phyloP scores from a whole-genome alignment of 1,140 invertebrate species.

The Ridgeia piscesae region DNA sequence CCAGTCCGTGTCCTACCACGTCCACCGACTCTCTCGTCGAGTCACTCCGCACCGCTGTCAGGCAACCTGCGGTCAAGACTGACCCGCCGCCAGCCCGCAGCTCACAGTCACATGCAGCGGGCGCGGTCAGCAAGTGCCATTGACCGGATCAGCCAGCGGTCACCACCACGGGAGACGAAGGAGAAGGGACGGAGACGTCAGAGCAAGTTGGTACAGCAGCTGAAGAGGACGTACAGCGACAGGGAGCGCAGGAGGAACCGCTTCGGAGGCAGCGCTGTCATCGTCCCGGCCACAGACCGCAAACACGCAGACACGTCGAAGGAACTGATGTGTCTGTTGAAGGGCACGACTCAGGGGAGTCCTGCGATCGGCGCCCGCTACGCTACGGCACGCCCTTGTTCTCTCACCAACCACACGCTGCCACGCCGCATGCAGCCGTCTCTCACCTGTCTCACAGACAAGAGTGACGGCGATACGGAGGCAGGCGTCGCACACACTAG shows the following conservation, averaged over 20 bases:
- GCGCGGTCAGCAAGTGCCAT: neutral
- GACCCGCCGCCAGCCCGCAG: neutral
- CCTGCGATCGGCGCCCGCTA: neutral
- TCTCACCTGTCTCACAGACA: neutral
- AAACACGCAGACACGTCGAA: neutral
- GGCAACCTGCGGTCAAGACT: neutral
- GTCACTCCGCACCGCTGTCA: neutral
- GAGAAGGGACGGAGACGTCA: neutral
- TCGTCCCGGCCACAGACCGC: neutral
- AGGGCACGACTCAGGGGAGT: neutral
- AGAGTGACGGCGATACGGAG: neutral
- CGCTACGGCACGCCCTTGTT: neutral
- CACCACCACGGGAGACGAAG: neutral
- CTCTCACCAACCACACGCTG: neutral
- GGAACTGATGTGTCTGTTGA: neutral
- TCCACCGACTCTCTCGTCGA: neutral
- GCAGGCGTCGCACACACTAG: neutral
- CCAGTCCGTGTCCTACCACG: neutral
- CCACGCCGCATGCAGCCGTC: neutral
- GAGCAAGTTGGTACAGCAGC: conserved; percentile 1
- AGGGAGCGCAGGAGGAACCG: neutral
- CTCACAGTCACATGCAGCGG: neutral
- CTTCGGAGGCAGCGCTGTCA: neutral
- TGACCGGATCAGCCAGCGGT: neutral
- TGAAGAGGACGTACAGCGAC: conserved; percentile 7